These are phyloP conservation scores for Argyrosomus regius DNA, from an alignment of 2,797 vertebrate genomes.

Conservation along the genomic window DNA sequence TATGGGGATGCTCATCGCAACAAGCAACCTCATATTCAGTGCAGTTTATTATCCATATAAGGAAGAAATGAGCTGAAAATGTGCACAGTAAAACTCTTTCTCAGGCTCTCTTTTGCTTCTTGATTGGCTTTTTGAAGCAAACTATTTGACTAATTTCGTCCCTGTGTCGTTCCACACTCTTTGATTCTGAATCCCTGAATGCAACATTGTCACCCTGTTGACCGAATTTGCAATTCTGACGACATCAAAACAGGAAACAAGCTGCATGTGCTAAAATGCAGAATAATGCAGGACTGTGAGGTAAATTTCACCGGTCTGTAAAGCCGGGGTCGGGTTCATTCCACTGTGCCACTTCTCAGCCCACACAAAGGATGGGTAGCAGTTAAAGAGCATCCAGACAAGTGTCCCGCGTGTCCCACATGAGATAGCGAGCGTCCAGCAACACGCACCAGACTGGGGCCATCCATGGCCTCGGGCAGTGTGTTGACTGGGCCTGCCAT, in stretches of 20 bases:
- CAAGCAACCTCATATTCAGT: background rate
- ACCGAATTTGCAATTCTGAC: no score
- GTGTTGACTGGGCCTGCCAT: slow-evolving; percentile 85
- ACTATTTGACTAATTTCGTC: background rate
- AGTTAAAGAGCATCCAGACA: slow-evolving; percentile 66
- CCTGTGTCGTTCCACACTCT: background rate
- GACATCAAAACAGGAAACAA: background rate
- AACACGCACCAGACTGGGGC: slow-evolving; percentile 80
- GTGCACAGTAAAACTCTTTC: background rate
- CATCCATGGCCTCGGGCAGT: slow-evolving; percentile 72
- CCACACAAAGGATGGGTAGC: slow-evolving; percentile 54
- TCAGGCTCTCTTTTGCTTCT: background rate
- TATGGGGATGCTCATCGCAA: background rate
- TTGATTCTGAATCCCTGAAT: background rate
- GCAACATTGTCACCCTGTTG: no score
- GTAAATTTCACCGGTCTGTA: background rate
- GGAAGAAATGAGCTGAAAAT: background rate
- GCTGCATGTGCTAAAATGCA: background rate
- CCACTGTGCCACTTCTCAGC: slow-evolving; percentile 20
- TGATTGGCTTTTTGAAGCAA: background rate
- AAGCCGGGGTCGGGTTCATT: background rate
- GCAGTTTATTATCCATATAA: background rate
- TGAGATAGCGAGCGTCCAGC: slow-evolving; percentile 76
- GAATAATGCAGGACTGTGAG: no score
- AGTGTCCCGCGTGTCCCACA: slow-evolving; percentile 65